Percentiles rank a stretch among this genome's conserved stretches.
phyloP scores from a whole-genome alignment of 2,797 vertebrate genomes.

The Premnoplex brunnescens region DNA sequence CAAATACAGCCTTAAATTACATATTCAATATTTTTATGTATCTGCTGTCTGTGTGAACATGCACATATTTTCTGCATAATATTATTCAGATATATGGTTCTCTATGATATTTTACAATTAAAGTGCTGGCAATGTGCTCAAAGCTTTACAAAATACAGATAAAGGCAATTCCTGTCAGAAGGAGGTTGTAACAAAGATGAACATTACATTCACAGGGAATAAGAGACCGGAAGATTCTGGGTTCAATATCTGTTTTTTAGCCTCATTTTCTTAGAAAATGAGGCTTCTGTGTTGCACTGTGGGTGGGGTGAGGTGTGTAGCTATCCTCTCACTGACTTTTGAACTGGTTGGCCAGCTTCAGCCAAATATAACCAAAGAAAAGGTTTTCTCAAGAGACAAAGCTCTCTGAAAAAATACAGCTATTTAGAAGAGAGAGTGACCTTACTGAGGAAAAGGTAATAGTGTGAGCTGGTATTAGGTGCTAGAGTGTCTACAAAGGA shows the following conservation, averaged over 20 bases:
- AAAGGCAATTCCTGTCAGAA: conserved; percentile 56
- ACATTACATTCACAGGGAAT: background rate
- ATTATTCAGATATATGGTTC: conserved; percentile 49
- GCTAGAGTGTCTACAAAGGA: background rate
- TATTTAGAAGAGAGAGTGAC: background rate
- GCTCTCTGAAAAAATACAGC: background rate
- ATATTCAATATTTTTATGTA: conserved; percentile 57
- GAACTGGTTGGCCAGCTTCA: background rate
- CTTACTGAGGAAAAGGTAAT: background rate
- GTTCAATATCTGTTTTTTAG: conserved; percentile 5
- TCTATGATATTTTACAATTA: conserved; percentile 53
- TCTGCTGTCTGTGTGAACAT: conserved; percentile 58
- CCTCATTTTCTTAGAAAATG: conserved; percentile 21
- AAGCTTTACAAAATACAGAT: conserved; percentile 58
- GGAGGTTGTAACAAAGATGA: conserved; percentile 29
- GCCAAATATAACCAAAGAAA: background rate
- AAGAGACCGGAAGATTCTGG: conserved; percentile 7
- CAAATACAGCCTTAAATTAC: conserved; percentile 34
- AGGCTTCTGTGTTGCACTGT: background rate
- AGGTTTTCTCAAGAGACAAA: background rate
- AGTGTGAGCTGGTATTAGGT: background rate
- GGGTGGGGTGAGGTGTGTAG: background rate
- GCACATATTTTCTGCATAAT: conserved; percentile 59
- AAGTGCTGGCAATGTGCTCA: conserved; percentile 57
- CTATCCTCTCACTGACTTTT: background rate